These are phyloP conservation scores for Bothrops jararaca DNA, from an alignment of 2,113 vertebrate species.

Conservation along the genomic window DNA sequence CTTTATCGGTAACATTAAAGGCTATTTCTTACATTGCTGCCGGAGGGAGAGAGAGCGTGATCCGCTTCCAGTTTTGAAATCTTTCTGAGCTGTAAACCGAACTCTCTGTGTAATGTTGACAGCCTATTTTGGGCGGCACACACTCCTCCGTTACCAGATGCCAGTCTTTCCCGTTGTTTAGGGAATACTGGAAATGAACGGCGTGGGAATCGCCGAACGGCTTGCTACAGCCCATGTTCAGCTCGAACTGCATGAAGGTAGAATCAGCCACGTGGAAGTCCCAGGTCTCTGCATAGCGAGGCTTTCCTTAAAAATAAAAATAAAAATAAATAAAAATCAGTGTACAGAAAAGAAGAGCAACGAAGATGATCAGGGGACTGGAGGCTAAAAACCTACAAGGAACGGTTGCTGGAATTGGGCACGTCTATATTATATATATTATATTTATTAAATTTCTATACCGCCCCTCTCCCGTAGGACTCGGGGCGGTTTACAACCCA, in stretches of 20 bases:
- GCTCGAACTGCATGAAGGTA: slow-evolving; percentile 93
- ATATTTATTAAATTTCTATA: too few species aligned
- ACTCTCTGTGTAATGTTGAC: slow-evolving; percentile 88
- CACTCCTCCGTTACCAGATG: slow-evolving; percentile 90
- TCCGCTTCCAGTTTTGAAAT: slow-evolving; percentile 91
- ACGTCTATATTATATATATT: too few species aligned
- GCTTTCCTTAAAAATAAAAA: slow-evolving; percentile 76
- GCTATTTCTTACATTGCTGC: slow-evolving; percentile 70
- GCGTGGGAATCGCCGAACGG: slow-evolving; percentile 81
- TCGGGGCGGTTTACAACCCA: too few species aligned
- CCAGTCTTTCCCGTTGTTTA: slow-evolving; percentile 92
- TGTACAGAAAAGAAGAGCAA: neutral
- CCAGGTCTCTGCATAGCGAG: slow-evolving; percentile 96
- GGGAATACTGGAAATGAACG: slow-evolving; percentile 88
- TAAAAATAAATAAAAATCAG: neutral
- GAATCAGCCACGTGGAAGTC: slow-evolving; percentile 93
- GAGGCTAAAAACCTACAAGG: too few species aligned
- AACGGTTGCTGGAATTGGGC: too few species aligned
- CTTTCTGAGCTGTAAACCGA: slow-evolving; percentile 88
- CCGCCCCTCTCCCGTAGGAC: too few species aligned
- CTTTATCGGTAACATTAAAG: slow-evolving; percentile 24
- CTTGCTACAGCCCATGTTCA: slow-evolving; percentile 96
- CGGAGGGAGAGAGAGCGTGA: slow-evolving; percentile 88
- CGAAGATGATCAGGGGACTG: neutral
- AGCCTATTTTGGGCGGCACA: slow-evolving; percentile 94